Base-by-base conservation (phyloP, 1,140 invertebrate genomes). In the Drosophila mojavensis region DNA sequence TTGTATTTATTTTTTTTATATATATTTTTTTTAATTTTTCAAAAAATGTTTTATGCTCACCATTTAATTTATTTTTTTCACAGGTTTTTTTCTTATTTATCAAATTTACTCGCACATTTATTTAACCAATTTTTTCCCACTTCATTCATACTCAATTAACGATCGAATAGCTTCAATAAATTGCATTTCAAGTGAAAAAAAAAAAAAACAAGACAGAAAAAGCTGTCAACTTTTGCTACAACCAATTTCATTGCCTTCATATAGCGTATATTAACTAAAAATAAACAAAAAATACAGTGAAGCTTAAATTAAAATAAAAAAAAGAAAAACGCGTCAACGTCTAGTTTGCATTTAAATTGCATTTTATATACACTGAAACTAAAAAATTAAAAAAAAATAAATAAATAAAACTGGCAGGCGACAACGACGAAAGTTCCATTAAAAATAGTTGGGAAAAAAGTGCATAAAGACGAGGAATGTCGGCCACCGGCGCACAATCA, bases 261-360 rank as follows among this genome's bases (percentile, higher is more conserved):
- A 41, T 4, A 39, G 36, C n/a, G 30, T 28, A 24, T 36, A 60
- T 67, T 36, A 47, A 47, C 71, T 62, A 58, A 56, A 69, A 68
- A 61, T n/a, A n/a, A 20, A 20, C 1, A 20, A 20, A 1, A 20
- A 1, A 20, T 60, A 59, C 30, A 61, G 60, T 20, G 5, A 3
- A 45, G 33, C 4, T 26, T 10, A 36, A 60, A 26, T 28, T 5
- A 56, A 39, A 47, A 36, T 26, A 15, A 7, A 13, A 13, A 6
- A 30, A 45, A 33, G 6, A 48, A 58, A 11, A 26, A 50, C 20
- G 9, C 24, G 51, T 69, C 60, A 69, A 61, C 50, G 63, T 45
- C 24, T 53, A 65, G 75, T 88, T 88, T 89, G 83, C 83, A 86
- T 86, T 89, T 86, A 83, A 88, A 86, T 86, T 86, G 84, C 77